Evolutionary conservation across 2,888 invertebrate species (phyloP), one percentile per base, ranked within the genome.

Genomic region (Cyclophora punctaria): DNA sequence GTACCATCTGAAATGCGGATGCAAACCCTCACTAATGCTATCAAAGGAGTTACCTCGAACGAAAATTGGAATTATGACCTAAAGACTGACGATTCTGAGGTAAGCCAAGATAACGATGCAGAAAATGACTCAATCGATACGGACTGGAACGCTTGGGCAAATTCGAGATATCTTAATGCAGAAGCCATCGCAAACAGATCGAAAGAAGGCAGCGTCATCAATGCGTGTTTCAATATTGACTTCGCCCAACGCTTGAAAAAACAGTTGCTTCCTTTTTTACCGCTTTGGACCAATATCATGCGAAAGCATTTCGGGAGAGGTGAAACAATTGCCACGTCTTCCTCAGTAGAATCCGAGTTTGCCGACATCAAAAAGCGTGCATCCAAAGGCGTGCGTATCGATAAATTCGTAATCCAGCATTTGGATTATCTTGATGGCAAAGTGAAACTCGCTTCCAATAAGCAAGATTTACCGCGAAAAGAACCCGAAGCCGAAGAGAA

Each of bases 341-440:
- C 50, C 3, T 47, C 50, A 34, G 50, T 51, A 2, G 50, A 51
- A 48, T 35, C 41, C 2, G 50, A 51, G 33, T 51, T 51, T 35
- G 45, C 40, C 5, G n/a, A 51, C 6, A 7, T 50, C 3, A 50
- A 20, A 20, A 20, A 20, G 20, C 20, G 20, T 20, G 20, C 20
- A 20, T 20, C 20, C 20, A 20, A 20, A 20, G 20, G 20, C 20
- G 20, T 20, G 20, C 20, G 20, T 20, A 44, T 44, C 44, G 20
- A 20, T 33, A 44, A 5, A 33, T 44, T 44, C 20, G 7, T 44
- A 20, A 20, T 44, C n/a, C 44, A 6, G 4, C 37, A 48, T 34
- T 48, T 50, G 34, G 45, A 45, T 7, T 37, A 37, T 5, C 37
- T 37, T 37, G 5, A 5, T 53, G 37, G 47, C 37, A 37, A 37